Conservation (phyloP, 2,113 vertebrate species). For the Gnathonemus echidnorhynchus region DNA sequence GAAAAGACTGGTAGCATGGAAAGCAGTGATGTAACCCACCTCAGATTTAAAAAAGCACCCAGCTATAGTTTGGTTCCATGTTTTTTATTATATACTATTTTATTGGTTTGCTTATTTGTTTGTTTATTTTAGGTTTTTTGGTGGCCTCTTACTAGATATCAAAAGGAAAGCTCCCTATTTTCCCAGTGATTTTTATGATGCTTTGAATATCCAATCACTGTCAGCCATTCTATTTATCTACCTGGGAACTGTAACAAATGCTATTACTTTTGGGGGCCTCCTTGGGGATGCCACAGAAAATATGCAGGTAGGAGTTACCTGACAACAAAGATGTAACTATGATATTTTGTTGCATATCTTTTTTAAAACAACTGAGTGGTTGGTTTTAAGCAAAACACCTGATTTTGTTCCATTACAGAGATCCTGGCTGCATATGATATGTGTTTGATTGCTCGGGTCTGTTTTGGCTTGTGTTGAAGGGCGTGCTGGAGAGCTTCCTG, state of each 20-base stretch:
- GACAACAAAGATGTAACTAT: background rate
- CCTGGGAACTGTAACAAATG: conserved; percentile 93
- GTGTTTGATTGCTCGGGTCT: background rate
- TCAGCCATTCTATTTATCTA: conserved; percentile 95
- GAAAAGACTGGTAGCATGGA: background rate
- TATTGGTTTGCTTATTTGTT: background rate
- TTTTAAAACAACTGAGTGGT: background rate
- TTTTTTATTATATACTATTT: background rate
- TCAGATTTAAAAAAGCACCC: background rate
- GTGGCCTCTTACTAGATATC: conserved; percentile 89
- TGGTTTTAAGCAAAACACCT: background rate
- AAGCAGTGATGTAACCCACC: background rate
- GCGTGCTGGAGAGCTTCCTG: conserved; percentile 95
- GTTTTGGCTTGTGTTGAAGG: conserved; percentile 56
- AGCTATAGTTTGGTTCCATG: background rate
- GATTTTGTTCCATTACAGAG: background rate
- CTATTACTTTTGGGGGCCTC: conserved; percentile 95
- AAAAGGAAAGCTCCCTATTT: conserved; percentile 93
- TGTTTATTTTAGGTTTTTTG: conserved; percentile 73
- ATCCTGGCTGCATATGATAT: background rate
- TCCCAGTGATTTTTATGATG: conserved; percentile 87
- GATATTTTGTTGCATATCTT: background rate
- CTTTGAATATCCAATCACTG: conserved; percentile 86
- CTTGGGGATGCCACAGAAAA: conserved; percentile 95
- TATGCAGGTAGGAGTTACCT: conserved; percentile 79